These are phyloP conservation scores for Entomobrya proxima DNA, from an alignment of 2,888 invertebrate genomes.

Conservation along the genomic window DNA sequence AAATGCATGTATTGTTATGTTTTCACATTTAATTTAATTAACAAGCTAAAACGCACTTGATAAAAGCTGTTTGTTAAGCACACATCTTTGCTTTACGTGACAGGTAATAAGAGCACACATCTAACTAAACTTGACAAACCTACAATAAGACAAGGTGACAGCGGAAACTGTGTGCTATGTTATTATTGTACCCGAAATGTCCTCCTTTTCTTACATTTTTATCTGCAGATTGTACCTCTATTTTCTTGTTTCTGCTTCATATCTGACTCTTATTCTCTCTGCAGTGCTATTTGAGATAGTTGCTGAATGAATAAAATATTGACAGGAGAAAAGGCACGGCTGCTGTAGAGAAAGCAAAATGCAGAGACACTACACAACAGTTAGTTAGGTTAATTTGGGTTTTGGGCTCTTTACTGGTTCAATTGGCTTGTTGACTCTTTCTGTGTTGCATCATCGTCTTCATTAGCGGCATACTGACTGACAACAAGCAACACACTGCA, in stretches of 20 bases:
- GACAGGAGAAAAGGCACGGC: background rate
- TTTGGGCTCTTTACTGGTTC: background rate
- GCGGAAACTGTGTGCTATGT: background rate
- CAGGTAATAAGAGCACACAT: too few relatives aligned
- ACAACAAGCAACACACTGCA: background rate
- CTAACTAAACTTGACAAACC: background rate
- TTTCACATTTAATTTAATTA: too few relatives aligned
- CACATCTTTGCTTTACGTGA: too few relatives aligned
- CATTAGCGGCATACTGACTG: background rate
- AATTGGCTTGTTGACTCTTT: background rate
- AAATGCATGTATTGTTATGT: too few relatives aligned
- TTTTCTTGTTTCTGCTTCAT: too few relatives aligned
- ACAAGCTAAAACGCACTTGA: too few relatives aligned
- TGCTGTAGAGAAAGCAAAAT: background rate
- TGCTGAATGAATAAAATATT: conserved; percentile 21
- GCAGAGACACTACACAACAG: too few relatives aligned
- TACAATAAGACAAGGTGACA: background rate
- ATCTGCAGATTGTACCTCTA: background rate
- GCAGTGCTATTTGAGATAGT: too few relatives aligned
- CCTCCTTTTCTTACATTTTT: too few relatives aligned
- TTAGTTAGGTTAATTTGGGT: background rate
- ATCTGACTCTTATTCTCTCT: too few relatives aligned
- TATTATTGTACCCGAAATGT: too few relatives aligned
- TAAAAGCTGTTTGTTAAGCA: too few relatives aligned
- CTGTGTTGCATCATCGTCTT: conserved; percentile 13